These are phyloP conservation scores for Aphaenogaster floridana DNA, from an alignment of 1,140 invertebrate genomes.

Conservation along the genomic window DNA sequence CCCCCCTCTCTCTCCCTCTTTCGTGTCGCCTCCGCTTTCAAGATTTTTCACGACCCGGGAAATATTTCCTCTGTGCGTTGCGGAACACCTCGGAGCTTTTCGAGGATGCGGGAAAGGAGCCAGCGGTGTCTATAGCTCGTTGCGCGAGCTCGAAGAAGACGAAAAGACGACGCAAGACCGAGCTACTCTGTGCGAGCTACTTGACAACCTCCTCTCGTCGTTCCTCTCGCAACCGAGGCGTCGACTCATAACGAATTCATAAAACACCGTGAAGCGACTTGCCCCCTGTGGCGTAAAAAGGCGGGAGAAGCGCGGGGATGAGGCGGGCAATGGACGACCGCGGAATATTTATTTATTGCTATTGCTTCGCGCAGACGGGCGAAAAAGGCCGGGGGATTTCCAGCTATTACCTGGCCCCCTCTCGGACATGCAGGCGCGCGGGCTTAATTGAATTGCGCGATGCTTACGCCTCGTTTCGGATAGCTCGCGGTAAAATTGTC, in stretches of 20 bases:
- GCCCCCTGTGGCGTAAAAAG: conserved; percentile 20
- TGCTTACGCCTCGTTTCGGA: conserved; percentile 69
- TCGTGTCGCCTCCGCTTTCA: conserved; percentile 18
- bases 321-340: conserved; percentile 13
- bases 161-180: neutral
- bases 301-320: conserved; percentile 1
- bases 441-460: conserved; percentile 75
- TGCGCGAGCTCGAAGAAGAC: neutral
- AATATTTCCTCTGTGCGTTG: conserved; percentile 66
- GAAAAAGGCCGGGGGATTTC: conserved; percentile 11
- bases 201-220: neutral
- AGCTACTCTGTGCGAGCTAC: conserved; percentile 14
- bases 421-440: conserved; percentile 42
- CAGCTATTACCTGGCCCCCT: neutral
- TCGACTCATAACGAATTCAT: conserved; percentile 79
- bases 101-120: conserved; percentile 41
- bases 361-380: neutral
- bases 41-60: conserved; percentile 63
- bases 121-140: conserved; percentile 15
- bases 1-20: neutral
- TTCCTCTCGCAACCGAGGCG: conserved; percentile 52
- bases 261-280: conserved; percentile 67
- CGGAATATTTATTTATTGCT: conserved; percentile 74
- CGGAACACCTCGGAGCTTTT: conserved; percentile 61
- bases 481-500: conserved; percentile 70